Base-by-base conservation (phyloP, 1,140 invertebrate genomes). In the Meloidogyne floridensis region DNA sequence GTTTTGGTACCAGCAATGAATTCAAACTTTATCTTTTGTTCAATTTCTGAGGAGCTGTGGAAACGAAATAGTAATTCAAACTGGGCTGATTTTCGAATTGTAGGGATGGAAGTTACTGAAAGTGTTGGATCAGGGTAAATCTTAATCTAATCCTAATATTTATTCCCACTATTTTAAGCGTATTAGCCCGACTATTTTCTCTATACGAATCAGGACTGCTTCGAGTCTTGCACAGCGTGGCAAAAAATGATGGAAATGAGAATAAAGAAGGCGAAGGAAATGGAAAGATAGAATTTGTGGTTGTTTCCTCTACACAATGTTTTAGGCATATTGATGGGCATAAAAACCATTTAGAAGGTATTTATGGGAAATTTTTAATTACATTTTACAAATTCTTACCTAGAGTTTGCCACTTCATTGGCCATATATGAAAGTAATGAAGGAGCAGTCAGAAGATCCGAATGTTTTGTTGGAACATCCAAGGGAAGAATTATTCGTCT, bases 391-490 rank as follows among this genome's bases (percentile, higher is more conserved):
- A 47, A 47, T 47, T 8, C 5, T 8, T 47, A 47, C 4, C 47
- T 7, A 65, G 59, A 65, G n/a, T n/a, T 65, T 65, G 59, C 59
- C 7, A 65, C 59, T 6, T 65, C 59, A 65, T 11, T 65, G 15
- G 59, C 59, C n/a, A 65, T 65, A n/a, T n/a, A 4, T 65, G n/a
- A n/a, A n/a, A 18, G n/a, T 65, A 4, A 18, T n/a, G 59, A 65
- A n/a, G 10, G 59, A 11, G 15, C 3, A 15, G 56, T 65, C 7
- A 65, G 7, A 65, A 65, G 4, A 65, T 3, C n/a, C 7, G 59
- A 65, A 65, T 65, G 59, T 65, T 65, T 65, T 65, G n/a, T 65
- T 13, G 59, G 59, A n/a, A 65, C 59, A 65, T 65, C 59, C 15
- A 65, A n/a, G n/a, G 59, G 59, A 65, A 65, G 59, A 65, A 65